These are phyloP conservation scores for Hyposmocoma kahamanoa DNA, from an alignment of 1,140 invertebrate species.

Conservation along the genomic window DNA sequence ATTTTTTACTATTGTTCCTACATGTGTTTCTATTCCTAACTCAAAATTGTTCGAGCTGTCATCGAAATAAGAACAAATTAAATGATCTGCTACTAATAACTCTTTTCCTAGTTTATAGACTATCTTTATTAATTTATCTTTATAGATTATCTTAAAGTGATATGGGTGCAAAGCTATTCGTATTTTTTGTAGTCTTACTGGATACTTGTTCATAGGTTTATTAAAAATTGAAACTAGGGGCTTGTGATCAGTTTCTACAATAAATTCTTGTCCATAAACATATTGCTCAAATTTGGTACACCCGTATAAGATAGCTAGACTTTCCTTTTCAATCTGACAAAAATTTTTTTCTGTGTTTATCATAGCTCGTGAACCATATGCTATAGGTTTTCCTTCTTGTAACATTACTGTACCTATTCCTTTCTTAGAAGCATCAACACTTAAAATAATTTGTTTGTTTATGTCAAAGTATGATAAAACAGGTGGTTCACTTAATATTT, in stretches of 20 bases:
- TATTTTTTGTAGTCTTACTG: neutral
- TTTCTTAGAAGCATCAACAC: neutral
- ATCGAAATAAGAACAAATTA: neutral
- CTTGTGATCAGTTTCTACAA: neutral
- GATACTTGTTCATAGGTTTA: neutral
- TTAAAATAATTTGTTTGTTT: neutral
- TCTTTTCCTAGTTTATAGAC: neutral
- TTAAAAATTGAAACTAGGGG: neutral
- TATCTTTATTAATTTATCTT: no score
- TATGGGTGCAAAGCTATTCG: neutral
- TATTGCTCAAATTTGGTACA: neutral
- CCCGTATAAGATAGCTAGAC: neutral
- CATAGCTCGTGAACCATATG: neutral
- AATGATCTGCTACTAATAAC: neutral
- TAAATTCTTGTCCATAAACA: neutral
- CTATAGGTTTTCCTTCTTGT: neutral
- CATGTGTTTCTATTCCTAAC: neutral
- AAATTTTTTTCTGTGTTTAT: neutral
- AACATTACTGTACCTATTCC: neutral
- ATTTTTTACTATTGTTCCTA: neutral
- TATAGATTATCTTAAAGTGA: neutral
- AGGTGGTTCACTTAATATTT: neutral
- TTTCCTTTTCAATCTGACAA: neutral
- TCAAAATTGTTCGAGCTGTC: neutral
- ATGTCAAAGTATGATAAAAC: neutral